Base-by-base conservation (phyloP, 2,797 vertebrate species). In the Trachurus trachurus region DNA sequence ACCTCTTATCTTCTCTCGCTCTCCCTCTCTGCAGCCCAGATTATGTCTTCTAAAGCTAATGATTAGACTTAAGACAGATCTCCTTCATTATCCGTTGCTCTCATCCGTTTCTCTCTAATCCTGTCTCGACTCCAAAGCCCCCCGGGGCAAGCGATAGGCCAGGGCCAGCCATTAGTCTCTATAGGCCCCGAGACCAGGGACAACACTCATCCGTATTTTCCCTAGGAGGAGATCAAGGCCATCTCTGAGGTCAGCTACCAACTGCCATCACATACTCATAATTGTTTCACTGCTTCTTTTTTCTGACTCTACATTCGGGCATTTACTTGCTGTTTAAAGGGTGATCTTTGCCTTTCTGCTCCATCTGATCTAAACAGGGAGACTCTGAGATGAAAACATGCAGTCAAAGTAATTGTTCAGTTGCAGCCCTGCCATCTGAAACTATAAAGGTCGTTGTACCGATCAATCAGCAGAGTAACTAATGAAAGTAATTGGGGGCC, bases 71-170 rank as follows among this genome's bases (percentile, higher is more conserved):
- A 84, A 88, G 85, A 91, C 82, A 81, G 80, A 92, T 88, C 86
- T 89, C 85, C 84, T 92, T 93, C 92, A 92, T 93, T 94, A 93
- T 88, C 88, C 49, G 29, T 76, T 60, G 65, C 88, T 80, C 78
- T 90, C 91, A 91, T 92, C 91, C 82, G 86, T 93, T 89, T 84
- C 86, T 64, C 82, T 81, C 76, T 95, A 93, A 95, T 95, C 93
- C 90, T 84, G 86, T 92, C 86, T 81, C 77, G 74, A 79, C 82
- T 85, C 66, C 49, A 26, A 74, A 80, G 74, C 70, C 84, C 83
- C 76, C 22, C 8, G 47, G 87, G 83, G 80, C 62, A 63, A 85
- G 69, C 5, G 75, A 90, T 86, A 89, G 90, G 71, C 84, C 83
- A 59, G 8, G 74, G 67, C 78, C 75, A 66, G 74, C 81, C 77